These are phyloP conservation scores for Antigone vipio DNA, from an alignment of 2,113 vertebrate genomes.

Conservation along the genomic window DNA sequence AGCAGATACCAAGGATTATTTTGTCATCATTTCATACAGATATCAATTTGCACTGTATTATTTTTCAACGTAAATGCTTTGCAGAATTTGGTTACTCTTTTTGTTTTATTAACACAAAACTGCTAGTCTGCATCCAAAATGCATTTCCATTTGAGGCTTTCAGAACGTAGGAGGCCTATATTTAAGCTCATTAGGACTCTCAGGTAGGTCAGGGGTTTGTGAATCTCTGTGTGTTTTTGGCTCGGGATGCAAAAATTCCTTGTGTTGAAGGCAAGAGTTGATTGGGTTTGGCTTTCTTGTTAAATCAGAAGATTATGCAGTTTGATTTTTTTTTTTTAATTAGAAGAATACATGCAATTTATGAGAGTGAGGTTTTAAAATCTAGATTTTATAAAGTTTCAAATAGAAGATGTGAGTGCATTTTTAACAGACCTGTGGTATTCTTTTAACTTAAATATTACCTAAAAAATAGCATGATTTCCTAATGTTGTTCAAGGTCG, in stretches of 20 bases:
- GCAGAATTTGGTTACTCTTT: not conserved
- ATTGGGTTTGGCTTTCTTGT: not conserved
- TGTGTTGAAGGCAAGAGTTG: not conserved
- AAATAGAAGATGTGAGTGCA: not conserved
- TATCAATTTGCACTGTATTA: not conserved
- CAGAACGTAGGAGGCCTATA: not conserved
- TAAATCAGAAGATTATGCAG: not conserved
- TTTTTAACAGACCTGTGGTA: not conserved
- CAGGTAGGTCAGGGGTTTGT: conserved; percentile 32
- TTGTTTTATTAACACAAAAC: not conserved
- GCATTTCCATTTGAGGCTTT: not conserved
- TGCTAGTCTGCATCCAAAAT: not conserved
- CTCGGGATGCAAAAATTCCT: not conserved
- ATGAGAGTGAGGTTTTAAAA: not conserved
- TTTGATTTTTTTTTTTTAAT: not conserved
- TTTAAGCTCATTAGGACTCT: not conserved
- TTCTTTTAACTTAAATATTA: not conserved
- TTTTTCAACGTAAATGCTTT: not conserved
- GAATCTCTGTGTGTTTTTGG: conserved; percentile 14
- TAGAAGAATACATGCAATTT: not conserved
- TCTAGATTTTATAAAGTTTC: not conserved
- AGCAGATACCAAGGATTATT: not conserved
- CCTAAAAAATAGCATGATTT: not conserved
- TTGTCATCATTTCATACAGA: not conserved
- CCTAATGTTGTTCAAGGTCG: conserved; percentile 12